Percentiles rank a stretch among this genome's conserved stretches.
These are phyloP conservation scores for Catamblyrhynchus diadema DNA, from an alignment of 2,797 vertebrate genomes.

Conservation along the genomic window DNA sequence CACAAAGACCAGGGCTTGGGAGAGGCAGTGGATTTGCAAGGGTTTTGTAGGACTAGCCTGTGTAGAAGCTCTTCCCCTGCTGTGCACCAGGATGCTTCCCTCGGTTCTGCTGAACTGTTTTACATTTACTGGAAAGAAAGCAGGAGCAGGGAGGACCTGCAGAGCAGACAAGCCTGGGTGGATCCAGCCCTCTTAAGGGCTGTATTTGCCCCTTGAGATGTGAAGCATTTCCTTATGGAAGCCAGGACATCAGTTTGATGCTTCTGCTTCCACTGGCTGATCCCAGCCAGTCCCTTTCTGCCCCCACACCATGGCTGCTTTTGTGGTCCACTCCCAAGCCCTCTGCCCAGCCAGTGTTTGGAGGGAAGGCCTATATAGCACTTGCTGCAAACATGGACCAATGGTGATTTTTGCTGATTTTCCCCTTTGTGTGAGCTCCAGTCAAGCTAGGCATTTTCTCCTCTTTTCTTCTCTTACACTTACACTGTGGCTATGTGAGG, in stretches of 20 bases:
- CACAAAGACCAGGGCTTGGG: background rate
- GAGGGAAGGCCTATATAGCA: background rate
- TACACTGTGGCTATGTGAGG: background rate
- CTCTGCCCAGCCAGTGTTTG: background rate
- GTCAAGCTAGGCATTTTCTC: background rate
- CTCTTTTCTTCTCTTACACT: background rate
- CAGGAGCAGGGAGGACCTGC: background rate
- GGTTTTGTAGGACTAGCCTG: background rate
- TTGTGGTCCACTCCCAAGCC: background rate
- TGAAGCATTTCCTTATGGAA: background rate
- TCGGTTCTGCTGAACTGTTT: background rate
- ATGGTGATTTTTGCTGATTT: background rate
- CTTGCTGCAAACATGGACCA: background rate
- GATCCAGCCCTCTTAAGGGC: background rate
- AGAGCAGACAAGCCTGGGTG: background rate
- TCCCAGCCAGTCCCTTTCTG: background rate
- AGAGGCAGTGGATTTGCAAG: background rate
- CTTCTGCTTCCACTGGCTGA: background rate
- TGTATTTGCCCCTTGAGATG: fast-evolving
- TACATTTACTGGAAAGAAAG: background rate
- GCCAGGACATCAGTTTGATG: background rate
- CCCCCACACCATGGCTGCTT: background rate
- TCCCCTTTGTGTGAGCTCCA: background rate
- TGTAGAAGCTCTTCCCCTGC: background rate
- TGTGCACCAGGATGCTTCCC: background rate